Conservation (phyloP, 1,140 invertebrate species). For the Drosophila kikkawai region DNA sequence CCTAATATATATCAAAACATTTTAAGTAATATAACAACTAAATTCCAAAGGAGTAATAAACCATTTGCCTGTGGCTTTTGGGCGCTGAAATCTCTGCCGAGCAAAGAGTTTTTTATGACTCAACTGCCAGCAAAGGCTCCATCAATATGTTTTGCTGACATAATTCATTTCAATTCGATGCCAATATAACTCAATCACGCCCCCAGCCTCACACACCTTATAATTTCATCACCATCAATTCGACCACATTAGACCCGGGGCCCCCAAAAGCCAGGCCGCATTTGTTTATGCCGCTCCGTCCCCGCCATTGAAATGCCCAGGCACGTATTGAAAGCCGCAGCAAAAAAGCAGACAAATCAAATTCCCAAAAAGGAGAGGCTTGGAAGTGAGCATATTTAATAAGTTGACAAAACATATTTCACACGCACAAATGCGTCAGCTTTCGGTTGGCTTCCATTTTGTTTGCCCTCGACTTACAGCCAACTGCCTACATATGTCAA, state of each 20-base stretch:
- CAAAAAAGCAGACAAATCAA: constrained; percentile 28
- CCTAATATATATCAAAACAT: not conserved
- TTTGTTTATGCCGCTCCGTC: constrained; percentile 40
- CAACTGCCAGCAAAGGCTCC: constrained; percentile 4
- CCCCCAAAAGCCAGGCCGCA: constrained; percentile 12
- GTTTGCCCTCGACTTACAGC: constrained; percentile 48
- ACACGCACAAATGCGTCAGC: constrained; percentile 76
- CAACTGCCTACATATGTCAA: constrained; percentile 70
- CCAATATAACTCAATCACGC: constrained; percentile 45
- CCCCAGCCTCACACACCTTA: constrained; percentile 26
- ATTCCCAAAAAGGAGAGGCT: constrained; percentile 36
- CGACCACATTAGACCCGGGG: constrained; percentile 35
- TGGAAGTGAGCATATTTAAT: constrained; percentile 77
- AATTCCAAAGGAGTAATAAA: not conserved
- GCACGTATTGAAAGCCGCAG: constrained; percentile 55
- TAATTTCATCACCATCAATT: constrained; percentile 47
- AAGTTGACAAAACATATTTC: constrained; percentile 82
- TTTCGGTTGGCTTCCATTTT: constrained; percentile 55
- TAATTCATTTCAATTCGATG: constrained; percentile 42
- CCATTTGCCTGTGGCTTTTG: not conserved
- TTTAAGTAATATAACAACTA: not conserved
- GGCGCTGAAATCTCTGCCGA: not conserved
- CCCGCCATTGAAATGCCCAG: constrained; percentile 54
- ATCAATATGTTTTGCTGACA: constrained; percentile 42
- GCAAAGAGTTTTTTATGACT: constrained; percentile 12